Conservation (phyloP, 2,888 invertebrate species). For the Eilema griseolum region DNA sequence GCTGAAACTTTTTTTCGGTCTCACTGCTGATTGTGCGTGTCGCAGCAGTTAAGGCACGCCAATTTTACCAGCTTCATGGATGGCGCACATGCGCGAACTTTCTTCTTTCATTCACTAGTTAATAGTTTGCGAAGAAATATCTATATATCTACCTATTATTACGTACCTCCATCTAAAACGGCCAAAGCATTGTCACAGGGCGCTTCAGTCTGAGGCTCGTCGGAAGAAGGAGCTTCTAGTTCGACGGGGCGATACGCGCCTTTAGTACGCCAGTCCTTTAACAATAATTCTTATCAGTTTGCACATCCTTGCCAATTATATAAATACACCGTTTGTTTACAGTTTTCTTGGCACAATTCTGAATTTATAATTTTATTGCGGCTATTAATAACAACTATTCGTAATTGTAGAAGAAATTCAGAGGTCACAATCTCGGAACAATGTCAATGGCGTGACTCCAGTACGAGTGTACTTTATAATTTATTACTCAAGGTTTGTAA, state of each 20-base stretch:
- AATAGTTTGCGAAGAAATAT: too few relatives aligned
- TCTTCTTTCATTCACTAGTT: too few relatives aligned
- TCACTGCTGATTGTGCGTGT: too few relatives aligned
- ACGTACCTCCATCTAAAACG: slow-evolving; percentile 44
- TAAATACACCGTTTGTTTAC: slow-evolving; percentile 14
- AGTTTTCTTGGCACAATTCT: slow-evolving; percentile 12
- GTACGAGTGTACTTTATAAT: slow-evolving; percentile 24
- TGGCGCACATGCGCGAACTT: too few relatives aligned
- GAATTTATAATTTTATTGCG: slow-evolving; percentile 11
- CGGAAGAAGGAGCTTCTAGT: slow-evolving; percentile 73
- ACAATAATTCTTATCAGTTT: slow-evolving; percentile 34
- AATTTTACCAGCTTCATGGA: too few relatives aligned
- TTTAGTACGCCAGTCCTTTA: slow-evolving; percentile 80
- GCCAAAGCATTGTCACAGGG: slow-evolving; percentile 62
- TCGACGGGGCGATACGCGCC: slow-evolving; percentile 79
- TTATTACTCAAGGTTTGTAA: slow-evolving; percentile 36
- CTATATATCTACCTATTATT: background rate
- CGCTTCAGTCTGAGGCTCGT: slow-evolving; percentile 66
- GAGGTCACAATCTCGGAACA: slow-evolving; percentile 27
- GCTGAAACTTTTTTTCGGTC: too few relatives aligned
- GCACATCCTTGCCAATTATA: slow-evolving; percentile 4
- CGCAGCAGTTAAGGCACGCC: too few relatives aligned
- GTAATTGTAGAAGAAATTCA: slow-evolving; percentile 20
- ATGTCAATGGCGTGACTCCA: slow-evolving; percentile 50
- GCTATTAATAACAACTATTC: slow-evolving; percentile 6